Evolutionary conservation across 2,888 invertebrate genomes (phyloP), one percentile per base, ranked within the genome.

Genomic region (Melanostoma scalare): DNA sequence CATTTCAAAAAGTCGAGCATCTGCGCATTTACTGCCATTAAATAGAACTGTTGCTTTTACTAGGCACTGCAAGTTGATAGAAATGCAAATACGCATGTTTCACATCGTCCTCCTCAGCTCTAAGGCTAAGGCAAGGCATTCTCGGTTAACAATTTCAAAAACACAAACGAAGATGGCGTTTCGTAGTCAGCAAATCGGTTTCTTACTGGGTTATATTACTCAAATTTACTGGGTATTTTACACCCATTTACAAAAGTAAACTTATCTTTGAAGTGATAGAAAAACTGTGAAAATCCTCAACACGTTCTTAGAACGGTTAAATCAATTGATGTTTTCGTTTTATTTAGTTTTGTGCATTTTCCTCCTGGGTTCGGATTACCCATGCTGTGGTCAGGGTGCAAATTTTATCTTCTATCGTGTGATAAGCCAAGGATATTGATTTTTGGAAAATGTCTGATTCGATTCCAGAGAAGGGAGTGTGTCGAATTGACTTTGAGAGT

Each of bases 31-130:
- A 42, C n/a, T 58, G 20, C 5, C 48, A 6, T 38, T 50, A 8
- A 42, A n/a, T 38, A 6, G 30, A 72, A 52, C 72, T 72, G 72
- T 61, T 72, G 72, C 72, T 61, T 58, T 40, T 31, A 38, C 8
- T 55, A 38, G 30, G 9, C 36, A 55, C 9, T 56, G 53, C 35
- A 53, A 10, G 10, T 53, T 20, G 20, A 20, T 20, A 35, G 4
- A 30, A 4, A 30, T 72, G 52, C 52, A 53, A 60, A 33, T 71
- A 56, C 50, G 50, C 40, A 48, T 42, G 42, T 60, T 71, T 60
- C 33, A 6, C 20, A 20, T 20, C 20, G 50, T 48, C 48, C 10
- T 38, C 3, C 46, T 10, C 10, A 71, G 4, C 40, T 4, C 36
- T 3, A 33, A 44, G 33, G 8, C 8, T 6, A 38, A 40, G 50